These are phyloP conservation scores for Oryctolagus cuniculus DNA, from an alignment of 2,113 vertebrate genomes.

Conservation along the genomic window mOryCun1.1 NC_091437.1:16795501-16796000, in stretches of 20 bases:
- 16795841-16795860: neutral
- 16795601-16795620: constrained; percentile 45
- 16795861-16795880: constrained; percentile 10
- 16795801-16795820: neutral
- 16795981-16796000: constrained; percentile 51
- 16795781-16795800: neutral
- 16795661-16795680: accelerated
- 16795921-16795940: constrained; percentile 56
- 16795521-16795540: constrained; percentile 24
- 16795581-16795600: neutral
- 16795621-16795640: constrained; percentile 16
- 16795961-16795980: constrained; percentile 49
- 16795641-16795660: neutral
- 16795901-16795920: constrained; percentile 34
- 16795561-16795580: neutral
- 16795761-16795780: constrained; percentile 19
- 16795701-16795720: neutral
- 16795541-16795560: constrained; percentile 28
- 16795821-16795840: neutral
- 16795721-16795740: neutral
- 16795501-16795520: constrained; percentile 27
- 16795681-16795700: neutral
- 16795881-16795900: neutral
- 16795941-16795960: constrained; percentile 40
- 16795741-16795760: neutral